Evolutionary conservation across 1,140 invertebrate genomes (phyloP).

Genomic region (Philopotamus ludificatus): DNA sequence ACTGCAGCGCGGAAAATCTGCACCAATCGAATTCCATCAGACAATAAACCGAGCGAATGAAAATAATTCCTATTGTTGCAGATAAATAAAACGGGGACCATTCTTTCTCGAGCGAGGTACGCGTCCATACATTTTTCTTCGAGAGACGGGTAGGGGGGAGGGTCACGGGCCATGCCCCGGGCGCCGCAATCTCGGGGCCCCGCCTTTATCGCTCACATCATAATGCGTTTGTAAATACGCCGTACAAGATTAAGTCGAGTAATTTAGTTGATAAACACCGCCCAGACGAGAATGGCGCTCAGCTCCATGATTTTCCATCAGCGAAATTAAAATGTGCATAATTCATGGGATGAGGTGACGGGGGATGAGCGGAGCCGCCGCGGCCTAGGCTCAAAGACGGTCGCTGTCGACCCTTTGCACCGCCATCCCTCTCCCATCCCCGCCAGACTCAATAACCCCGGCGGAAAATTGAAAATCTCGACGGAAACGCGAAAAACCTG

Average conservation of each 20-base stretch:
- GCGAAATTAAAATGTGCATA: slow-evolving; percentile 35
- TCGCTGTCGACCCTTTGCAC: slow-evolving; percentile 6
- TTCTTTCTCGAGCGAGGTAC: no score
- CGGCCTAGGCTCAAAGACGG: slow-evolving; percentile 14
- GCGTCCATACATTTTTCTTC: no score
- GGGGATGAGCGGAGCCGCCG: neutral
- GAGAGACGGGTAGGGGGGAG: no score
- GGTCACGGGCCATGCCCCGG: no score
- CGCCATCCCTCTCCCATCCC: neutral
- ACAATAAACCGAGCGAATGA: no score
- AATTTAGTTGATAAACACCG: slow-evolving; percentile 27
- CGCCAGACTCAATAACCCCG: slow-evolving; percentile 7
- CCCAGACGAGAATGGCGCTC: neutral
- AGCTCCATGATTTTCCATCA: slow-evolving; percentile 32
- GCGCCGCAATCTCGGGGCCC: no score
- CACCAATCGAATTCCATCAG: no score
- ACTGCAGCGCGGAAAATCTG: no score
- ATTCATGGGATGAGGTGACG: slow-evolving; percentile 18
- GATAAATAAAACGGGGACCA: no score
- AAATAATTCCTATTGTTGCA: no score
- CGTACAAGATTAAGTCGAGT: slow-evolving; percentile 23
- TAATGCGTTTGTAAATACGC: neutral
- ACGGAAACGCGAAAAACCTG: neutral
- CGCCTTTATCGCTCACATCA: neutral
- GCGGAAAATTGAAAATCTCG: slow-evolving; percentile 26